A percentile compares a stretch with the other conserved stretches of the same genome.
Evolutionary conservation across 2,113 vertebrate genomes (phyloP).

Genomic region (Equus przewalskii): DNA sequence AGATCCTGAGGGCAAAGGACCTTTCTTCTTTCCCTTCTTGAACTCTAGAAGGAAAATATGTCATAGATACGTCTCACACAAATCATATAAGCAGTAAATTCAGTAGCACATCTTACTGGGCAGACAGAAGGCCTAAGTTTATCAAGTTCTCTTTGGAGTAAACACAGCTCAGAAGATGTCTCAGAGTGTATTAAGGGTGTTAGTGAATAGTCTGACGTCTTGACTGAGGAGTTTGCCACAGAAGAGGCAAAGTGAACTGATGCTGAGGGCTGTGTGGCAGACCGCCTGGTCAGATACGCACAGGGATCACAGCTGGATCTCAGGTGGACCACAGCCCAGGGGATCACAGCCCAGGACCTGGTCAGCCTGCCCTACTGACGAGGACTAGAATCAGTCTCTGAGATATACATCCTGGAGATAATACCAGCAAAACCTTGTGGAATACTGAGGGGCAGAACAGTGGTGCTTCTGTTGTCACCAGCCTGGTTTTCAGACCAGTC

Average conservation of each 20-base stretch:
- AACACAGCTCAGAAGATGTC: background rate
- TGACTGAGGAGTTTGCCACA: background rate
- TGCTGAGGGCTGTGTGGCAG: background rate
- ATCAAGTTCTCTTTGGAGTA: background rate
- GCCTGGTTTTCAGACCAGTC: background rate
- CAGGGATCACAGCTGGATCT: background rate
- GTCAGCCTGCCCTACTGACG: background rate
- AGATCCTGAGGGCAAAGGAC: background rate
- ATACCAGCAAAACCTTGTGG: background rate
- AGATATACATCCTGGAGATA: background rate
- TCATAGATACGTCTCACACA: background rate
- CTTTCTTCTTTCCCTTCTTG: background rate
- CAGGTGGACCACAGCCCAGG: background rate
- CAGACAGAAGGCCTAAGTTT: background rate
- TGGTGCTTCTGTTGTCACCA: background rate
- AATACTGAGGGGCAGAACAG: background rate
- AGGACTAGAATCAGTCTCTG: background rate
- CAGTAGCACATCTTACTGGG: background rate
- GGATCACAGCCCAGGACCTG: background rate
- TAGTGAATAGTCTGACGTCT: background rate
- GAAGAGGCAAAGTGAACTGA: background rate
- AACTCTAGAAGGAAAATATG: background rate
- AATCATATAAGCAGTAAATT: background rate
- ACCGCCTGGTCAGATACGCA: background rate
- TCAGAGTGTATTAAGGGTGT: background rate